These are phyloP conservation scores for Diachasma alloeum DNA, from an alignment of 1,140 invertebrate genomes.

Conservation along the genomic window DNA sequence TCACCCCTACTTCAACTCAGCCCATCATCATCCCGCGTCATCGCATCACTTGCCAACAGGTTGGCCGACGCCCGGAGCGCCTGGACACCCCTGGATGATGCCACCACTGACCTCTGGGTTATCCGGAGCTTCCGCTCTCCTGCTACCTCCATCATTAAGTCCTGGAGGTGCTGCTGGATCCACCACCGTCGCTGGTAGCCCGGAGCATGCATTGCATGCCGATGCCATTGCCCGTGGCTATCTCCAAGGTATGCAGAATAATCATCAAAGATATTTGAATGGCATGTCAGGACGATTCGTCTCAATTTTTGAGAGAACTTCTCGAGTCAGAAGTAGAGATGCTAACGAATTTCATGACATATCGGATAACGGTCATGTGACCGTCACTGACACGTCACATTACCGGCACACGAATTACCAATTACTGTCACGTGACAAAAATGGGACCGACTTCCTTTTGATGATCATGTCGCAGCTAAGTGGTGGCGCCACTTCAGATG, in stretches of 20 bases:
- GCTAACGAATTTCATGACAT: no score
- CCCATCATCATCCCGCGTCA: constrained; percentile 52
- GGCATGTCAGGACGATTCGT: not conserved
- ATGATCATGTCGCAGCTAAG: no score
- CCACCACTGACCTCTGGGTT: constrained; percentile 61
- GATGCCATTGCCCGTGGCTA: constrained; percentile 69
- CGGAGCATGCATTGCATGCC: constrained; percentile 62
- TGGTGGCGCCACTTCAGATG: no score
- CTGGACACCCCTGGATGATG: constrained; percentile 61
- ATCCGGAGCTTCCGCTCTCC: constrained; percentile 58
- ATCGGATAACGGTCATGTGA: no score
- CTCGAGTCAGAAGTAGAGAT: no score
- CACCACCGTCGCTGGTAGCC: constrained; percentile 61
- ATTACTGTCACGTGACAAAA: no score
- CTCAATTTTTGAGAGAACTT: not conserved
- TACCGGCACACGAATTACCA: no score
- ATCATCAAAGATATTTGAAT: not conserved
- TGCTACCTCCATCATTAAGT: constrained; percentile 65
- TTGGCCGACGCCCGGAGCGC: constrained; percentile 54
- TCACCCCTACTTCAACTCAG: constrained; percentile 70
- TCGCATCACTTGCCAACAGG: constrained; percentile 64
- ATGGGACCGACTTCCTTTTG: no score
- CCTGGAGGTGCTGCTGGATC: constrained; percentile 63
- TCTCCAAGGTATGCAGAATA: constrained; percentile 56
- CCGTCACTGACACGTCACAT: no score